Evolutionary conservation across 1,140 invertebrate genomes (phyloP).

Genomic region (Megalonaias nervosa): DNA sequence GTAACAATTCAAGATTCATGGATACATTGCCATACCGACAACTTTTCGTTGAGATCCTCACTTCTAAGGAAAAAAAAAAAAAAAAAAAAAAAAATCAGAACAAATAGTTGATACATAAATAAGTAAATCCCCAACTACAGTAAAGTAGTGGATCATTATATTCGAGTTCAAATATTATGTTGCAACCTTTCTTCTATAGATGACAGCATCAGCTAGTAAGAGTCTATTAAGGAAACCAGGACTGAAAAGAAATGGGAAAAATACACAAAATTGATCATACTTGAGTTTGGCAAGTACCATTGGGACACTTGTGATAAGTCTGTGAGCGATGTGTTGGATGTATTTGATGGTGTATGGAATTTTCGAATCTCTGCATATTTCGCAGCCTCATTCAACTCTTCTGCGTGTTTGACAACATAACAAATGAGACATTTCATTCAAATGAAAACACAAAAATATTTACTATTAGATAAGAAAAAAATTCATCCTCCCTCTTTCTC

Average conservation of each 20-base stretch:
- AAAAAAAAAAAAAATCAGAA: no score
- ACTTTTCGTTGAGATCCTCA: no score
- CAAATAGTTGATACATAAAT: no score
- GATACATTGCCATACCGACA: no score
- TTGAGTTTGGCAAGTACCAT: conserved; percentile 1
- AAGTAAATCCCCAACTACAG: no score
- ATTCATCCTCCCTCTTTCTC: no score
- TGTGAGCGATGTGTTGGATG: not conserved
- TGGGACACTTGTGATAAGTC: not conserved
- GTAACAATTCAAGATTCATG: no score
- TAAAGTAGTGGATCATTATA: no score
- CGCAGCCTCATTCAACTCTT: not conserved
- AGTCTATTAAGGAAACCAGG: not conserved
- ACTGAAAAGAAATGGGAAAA: not conserved
- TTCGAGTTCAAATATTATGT: no score
- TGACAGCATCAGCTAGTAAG: not conserved
- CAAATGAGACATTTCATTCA: not conserved
- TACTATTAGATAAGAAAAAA: no score
- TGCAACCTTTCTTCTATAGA: no score
- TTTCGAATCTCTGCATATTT: conserved; percentile 7
- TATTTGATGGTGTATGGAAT: not conserved
- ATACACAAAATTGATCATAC: not conserved
- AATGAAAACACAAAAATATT: not conserved
- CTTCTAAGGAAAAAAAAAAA: no score
- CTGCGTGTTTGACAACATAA: not conserved